phyloP scores from a whole-genome alignment of 2,888 invertebrate species.

The Dynastes tityus region DNA sequence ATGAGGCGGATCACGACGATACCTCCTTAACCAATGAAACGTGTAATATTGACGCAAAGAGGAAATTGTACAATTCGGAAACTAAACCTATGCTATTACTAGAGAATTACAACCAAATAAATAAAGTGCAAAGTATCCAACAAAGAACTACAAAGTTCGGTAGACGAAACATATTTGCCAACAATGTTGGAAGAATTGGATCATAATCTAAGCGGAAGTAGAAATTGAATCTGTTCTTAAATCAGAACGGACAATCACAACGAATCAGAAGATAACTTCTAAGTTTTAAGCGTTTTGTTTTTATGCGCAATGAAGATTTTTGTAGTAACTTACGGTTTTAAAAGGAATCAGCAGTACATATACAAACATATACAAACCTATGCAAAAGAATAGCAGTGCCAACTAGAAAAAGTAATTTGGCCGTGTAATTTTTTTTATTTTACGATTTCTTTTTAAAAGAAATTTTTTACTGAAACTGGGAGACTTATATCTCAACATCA shows the following conservation, averaged over 20 bases:
- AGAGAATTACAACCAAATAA: not conserved
- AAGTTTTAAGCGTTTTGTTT: not conserved
- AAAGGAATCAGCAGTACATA: no score
- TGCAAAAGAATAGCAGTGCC: no score
- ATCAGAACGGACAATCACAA: not conserved
- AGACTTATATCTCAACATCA: no score
- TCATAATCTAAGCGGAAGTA: not conserved
- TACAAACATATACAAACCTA: no score
- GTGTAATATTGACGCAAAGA: not conserved
- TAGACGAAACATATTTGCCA: conserved; percentile 2
- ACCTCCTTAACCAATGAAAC: not conserved
- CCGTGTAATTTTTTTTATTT: no score
- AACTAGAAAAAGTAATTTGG: no score
- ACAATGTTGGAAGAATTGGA: conserved; percentile 17
- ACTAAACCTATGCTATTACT: not conserved
- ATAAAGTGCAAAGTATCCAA: not conserved
- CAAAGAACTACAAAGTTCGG: not conserved
- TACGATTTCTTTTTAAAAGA: no score
- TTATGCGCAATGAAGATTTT: not conserved
- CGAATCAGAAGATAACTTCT: not conserved
- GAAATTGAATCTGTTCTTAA: not conserved
- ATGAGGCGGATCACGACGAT: not conserved
- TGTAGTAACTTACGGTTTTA: no score
- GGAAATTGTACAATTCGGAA: not conserved
- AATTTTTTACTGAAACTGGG: no score